Base-by-base conservation (phyloP, 2,888 invertebrate species). In the Drosophila affinis region DNA sequence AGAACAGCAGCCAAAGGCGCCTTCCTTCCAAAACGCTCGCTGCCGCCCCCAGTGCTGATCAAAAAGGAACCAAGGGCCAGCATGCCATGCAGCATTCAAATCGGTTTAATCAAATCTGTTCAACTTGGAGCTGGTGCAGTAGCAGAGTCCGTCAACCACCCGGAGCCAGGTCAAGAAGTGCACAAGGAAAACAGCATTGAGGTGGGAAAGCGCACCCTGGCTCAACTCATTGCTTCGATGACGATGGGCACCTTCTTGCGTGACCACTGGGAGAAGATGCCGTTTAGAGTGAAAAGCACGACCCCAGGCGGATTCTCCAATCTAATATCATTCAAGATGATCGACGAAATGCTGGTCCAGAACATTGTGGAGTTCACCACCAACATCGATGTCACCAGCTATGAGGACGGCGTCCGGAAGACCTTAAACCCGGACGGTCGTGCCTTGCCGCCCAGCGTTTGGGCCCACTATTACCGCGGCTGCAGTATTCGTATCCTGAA, bases 311-410 rank as follows among this genome's bases (percentile, higher is more conserved):
- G 96, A 89, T 98, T 96, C 89, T 93, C 93, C 62, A 93, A 95
- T 69, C 92, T 98, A 29, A 94, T 98, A 78, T 95, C 96, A 6
- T 96, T 97, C 12, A 93, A 94, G 18, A 93, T 94, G 75, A 94
- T 98, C 56, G 97, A 98, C 90, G 92, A 93, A 60, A 95, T 98
- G 93, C 92, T 98, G 3, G 92, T 96, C 3, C 93, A 94, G 58
- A 95, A 97, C 91, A 93, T 95, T 81, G 93, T 99, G 51, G 94
- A 96, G 83, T 99, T 95, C 91, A 95, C 95, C 0, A 96, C 96
- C 85, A 98, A 99, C 92, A 93, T 99, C 60, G 99, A 99, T 92
- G 93, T 99, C 3, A 98, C 98, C 1, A 95, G 95, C 0, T 99
- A 98, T 91, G 91, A 93, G 17, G 93, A 97, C 92, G 97, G 91